Conservation (phyloP, 2,888 invertebrate species). For the Cryptocephalus primarius region DNA sequence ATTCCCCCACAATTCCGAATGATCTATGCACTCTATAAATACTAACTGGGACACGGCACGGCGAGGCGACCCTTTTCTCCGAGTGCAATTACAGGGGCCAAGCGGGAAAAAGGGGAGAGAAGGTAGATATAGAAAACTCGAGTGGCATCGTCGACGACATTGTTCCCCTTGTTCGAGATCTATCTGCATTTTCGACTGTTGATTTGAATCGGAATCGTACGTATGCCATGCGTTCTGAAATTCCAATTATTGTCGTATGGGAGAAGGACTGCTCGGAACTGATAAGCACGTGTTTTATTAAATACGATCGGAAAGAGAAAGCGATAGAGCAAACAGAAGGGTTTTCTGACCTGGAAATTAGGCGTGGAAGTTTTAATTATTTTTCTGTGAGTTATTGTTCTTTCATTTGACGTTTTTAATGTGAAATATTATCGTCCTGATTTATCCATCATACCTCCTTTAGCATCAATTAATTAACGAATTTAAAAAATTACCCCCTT, state of each 20-base stretch:
- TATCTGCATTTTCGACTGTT: background rate
- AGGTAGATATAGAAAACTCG: background rate
- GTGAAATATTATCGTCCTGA: too few species aligned
- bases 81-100: background rate
- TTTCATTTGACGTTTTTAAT: too few species aligned
- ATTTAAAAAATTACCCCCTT: too few species aligned
- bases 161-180: background rate
- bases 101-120: background rate
- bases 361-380: too few species aligned
- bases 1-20: conserved; percentile 5
- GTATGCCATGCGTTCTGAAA: background rate
- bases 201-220: background rate
- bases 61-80: background rate
- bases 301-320: too few species aligned
- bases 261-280: background rate
- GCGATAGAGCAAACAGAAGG: too few species aligned
- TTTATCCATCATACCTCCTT: too few species aligned
- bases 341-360: too few species aligned
- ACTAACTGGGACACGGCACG: conserved; percentile 17
- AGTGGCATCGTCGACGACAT: background rate
- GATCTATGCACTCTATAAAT: conserved; percentile 29
- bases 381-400: too few species aligned
- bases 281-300: background rate
- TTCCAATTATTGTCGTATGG: background rate
- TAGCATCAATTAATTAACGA: too few species aligned